phyloP scores from a whole-genome alignment of 2,113 vertebrate genomes.

The Prochilodus magdalenae region DNA sequence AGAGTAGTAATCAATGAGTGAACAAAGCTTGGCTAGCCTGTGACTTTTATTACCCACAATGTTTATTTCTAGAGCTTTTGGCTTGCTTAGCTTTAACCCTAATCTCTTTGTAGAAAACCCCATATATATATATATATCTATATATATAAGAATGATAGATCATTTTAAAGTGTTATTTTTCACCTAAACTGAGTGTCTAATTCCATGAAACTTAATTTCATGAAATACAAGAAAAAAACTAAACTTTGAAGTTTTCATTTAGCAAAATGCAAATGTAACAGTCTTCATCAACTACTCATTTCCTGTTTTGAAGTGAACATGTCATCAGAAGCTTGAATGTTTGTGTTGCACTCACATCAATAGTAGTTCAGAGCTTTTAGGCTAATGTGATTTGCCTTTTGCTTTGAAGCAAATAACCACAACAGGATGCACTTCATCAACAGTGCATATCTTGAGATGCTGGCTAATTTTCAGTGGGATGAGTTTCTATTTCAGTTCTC shows the following conservation, averaged over 20 bases:
- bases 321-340: conserved; percentile 13
- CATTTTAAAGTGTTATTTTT: not conserved
- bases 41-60: conserved; percentile 16
- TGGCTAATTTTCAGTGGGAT: not conserved
- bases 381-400: conserved; percentile 34
- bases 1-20: conserved; percentile 27
- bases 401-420: conserved; percentile 35
- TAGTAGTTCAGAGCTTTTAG: conserved; percentile 29
- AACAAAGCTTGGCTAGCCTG: not conserved
- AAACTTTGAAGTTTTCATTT: not conserved
- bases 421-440: conserved; percentile 34
- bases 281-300: conserved; percentile 9
- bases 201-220: not conserved
- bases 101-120: not conserved
- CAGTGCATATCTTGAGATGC: not conserved
- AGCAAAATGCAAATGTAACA: not conserved
- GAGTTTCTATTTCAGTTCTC: conserved; percentile 11
- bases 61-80: conserved; percentile 14
- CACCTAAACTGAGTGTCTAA: not conserved
- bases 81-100: conserved; percentile 26
- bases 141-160: too few species aligned
- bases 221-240: too few species aligned
- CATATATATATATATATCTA: too few species aligned
- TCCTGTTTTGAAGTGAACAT: conserved; percentile 31
- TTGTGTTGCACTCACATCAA: conserved; percentile 16